Evolutionary conservation across 2,797 vertebrate species (phyloP).

Genomic region (Peromyscus aztecus): DNA sequence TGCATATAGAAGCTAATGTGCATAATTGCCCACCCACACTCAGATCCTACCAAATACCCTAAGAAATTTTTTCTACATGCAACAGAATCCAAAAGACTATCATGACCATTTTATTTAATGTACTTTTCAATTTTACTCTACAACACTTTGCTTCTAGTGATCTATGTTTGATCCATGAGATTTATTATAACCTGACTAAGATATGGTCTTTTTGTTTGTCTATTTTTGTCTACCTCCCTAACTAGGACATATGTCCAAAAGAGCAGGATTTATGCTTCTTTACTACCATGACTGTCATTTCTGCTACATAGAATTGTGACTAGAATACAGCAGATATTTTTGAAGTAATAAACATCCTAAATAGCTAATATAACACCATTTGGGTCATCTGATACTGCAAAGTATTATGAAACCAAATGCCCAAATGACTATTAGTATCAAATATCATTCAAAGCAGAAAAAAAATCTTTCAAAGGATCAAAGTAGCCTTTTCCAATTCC

Average conservation of each 20-base stretch:
- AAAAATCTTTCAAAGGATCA: constrained; percentile 20
- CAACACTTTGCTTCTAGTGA: background rate
- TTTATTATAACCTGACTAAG: constrained; percentile 17
- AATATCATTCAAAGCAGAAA: constrained; percentile 24
- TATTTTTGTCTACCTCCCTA: background rate
- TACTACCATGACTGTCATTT: background rate
- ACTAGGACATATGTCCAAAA: background rate
- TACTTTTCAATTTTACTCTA: background rate
- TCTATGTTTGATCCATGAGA: background rate
- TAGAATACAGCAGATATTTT: background rate
- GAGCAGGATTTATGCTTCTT: background rate
- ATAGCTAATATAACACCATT: background rate
- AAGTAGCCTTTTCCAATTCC: constrained; percentile 16
- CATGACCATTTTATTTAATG: constrained; percentile 9
- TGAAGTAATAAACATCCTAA: constrained; percentile 37
- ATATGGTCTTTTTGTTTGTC: background rate
- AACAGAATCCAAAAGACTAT: background rate
- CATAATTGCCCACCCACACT: background rate
- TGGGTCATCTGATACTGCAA: background rate
- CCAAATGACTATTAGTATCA: constrained; percentile 1
- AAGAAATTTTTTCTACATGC: constrained; percentile 22
- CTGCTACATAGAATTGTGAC: background rate
- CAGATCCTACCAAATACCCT: background rate
- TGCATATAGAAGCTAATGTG: background rate
- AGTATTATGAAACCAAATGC: constrained; percentile 26